Evolutionary conservation across 2,888 invertebrate genomes (phyloP), one percentile per base, ranked within the genome.

Genomic region (Anarsia innoxiella): DNA sequence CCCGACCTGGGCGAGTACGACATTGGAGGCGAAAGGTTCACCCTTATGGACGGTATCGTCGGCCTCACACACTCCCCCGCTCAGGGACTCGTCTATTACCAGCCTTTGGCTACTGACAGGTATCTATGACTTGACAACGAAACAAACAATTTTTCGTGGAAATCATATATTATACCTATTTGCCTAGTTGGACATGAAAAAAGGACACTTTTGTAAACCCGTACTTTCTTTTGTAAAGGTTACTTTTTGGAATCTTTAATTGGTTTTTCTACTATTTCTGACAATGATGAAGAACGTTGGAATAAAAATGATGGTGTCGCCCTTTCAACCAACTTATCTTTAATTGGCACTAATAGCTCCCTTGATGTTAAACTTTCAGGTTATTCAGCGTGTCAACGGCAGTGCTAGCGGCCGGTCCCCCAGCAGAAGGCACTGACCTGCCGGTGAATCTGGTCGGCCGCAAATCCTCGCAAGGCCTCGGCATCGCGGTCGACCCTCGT

Each of bases 391-490:
- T 95, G 2, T 88, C 92, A 1, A 92, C 93, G 0, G 86, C 91
- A 0, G 91, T 89, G 0, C 73, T 95, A 10, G 88, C 89, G 1
- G 87, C 90, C 1, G 94, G 94, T 1, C 93, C 94, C 0, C 86
- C 89, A 1, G 88, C 90, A 0, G 89, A 89, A 49, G 90, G 89
- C 23, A 88, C 91, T 29, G 89, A 90, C 45, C 66, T 94, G 35
- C 93, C 93, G 0, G 91, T 94, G 0, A 88, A 89, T 44, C 77
- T 94, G 30, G 92, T 93, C 9, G 94, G 94, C 0, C 90, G 90
- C 56, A 94, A 95, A 69, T 93, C 94, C 0, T 94, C 94, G 0
- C 94, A 94, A 66, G 94, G 94, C 2, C 85, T 94, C 4, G 92
- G 91, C 0, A 58, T 94, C 12, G 87, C 90, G 0, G 88, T 93